Base-by-base conservation (phyloP, 2,797 vertebrate genomes). In the Acanthis flammea region DNA sequence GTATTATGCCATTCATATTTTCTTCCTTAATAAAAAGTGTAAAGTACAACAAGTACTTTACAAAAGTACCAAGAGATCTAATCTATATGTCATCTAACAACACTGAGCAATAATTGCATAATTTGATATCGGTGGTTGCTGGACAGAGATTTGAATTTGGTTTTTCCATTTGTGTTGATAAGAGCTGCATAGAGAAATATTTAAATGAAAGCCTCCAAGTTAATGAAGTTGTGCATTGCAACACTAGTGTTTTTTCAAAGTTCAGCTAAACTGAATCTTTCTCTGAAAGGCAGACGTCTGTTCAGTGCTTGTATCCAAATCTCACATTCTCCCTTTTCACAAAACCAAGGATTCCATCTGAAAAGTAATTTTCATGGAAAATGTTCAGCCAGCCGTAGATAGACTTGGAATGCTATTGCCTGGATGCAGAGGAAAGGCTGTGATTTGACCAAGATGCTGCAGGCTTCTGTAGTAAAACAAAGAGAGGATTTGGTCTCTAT, bases 311-410 rank as follows among this genome's bases (percentile, higher is more conserved):
- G 33, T 58, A 88, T 94, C 86, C 83, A 96, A 92, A 65, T 62
- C 50, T 88, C 66, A 72, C 51, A 78, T 96, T 86, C 88, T 88
- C 60, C 33, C 70, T 88, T 90, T 90, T 81, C 58, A 88, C 25
- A 88, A 92, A 92, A 44, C 27, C 39, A 68, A 75, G 42, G 17
- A 80, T 84, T 93, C 42, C n/a, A 68, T 81, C 55, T 0, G 5
- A 86, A 90, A 92, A 86, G 30, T 54, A 71, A n/a, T 67, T 92
- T 96, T 80, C 31, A 62, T 9, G 13, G 90, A 91, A 81, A 63
- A 66, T 66, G 30, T 80, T 91, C 65, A 90, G 27, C 41, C 48
- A 91, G 61, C 22, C 3, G 0, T 28, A 53, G 65, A 44, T 3
- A 78, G 63, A 75, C 54, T 54, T 94, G 33, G 35, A 45, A 73